Conservation (phyloP, 2,797 vertebrate species). For the Vipera latastei region DNA sequence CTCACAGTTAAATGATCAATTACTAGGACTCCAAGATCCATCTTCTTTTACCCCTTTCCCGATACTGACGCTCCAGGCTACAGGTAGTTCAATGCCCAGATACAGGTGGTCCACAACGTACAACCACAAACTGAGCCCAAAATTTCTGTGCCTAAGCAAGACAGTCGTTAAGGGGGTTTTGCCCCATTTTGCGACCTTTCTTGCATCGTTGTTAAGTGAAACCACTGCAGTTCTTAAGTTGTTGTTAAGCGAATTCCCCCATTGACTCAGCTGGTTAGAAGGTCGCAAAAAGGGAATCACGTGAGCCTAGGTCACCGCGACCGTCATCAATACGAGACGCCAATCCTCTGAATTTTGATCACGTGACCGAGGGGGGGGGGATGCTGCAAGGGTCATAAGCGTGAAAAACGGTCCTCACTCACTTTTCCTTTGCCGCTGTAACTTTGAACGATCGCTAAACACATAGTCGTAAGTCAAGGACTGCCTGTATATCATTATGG, state of each 20-base stretch:
- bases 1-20: no score
- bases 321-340: background rate
- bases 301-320: background rate
- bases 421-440: background rate
- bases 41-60: background rate
- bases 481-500: conserved; percentile 68
- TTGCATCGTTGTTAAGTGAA: background rate
- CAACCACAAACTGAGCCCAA: background rate
- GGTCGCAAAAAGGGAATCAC: background rate
- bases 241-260: background rate
- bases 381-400: background rate
- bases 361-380: rapidly evolving
- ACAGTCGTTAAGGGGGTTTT: background rate
- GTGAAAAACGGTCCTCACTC: background rate
- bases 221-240: background rate
- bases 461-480: background rate
- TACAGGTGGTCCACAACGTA: background rate
- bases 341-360: background rate
- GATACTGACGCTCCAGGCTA: background rate
- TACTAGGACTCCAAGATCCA: background rate
- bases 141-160: background rate
- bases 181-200: background rate
- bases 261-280: background rate
- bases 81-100: conserved; percentile 73
- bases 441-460: background rate